A percentile compares a stretch with the other conserved stretches of the same genome.
Evolutionary conservation across 2,797 vertebrate genomes (phyloP).

Genomic region (Adelosebastes latens): DNA sequence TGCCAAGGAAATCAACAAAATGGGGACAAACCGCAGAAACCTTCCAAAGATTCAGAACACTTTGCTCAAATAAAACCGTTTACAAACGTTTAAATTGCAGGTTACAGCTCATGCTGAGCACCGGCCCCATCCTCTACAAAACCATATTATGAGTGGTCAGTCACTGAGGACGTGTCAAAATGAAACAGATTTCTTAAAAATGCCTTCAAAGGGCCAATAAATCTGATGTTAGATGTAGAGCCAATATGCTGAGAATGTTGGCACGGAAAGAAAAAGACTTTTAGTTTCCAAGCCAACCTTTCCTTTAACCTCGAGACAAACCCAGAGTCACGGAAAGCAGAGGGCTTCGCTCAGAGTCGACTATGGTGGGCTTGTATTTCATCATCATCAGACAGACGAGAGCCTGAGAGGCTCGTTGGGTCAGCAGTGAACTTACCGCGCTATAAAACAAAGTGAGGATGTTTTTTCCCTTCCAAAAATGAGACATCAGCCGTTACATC

Average conservation of each 20-base stretch:
- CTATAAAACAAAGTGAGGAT: constrained; percentile 14
- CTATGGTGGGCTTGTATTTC: constrained; percentile 47
- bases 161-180: constrained; percentile 34
- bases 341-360: constrained; percentile 27
- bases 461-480: constrained; percentile 1
- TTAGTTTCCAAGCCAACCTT: constrained; percentile 33
- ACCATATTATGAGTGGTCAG: constrained; percentile 32
- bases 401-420: constrained; percentile 3
- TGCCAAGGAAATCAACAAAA: constrained; percentile 69
- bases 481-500: constrained; percentile 31
- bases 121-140: background rate
- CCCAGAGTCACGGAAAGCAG: constrained; percentile 36
- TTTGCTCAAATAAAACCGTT: constrained; percentile 54
- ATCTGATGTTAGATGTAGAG: constrained; percentile 46
- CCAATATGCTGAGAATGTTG: constrained; percentile 44
- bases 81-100: constrained; percentile 46
- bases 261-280: constrained; percentile 18
- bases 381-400: constrained; percentile 36
- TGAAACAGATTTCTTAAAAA: constrained; percentile 32
- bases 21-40: constrained; percentile 55
- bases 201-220: constrained; percentile 38
- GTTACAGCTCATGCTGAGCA: constrained; percentile 20
- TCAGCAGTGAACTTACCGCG: constrained; percentile 38
- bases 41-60: constrained; percentile 49
- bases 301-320: constrained; percentile 43